Evolutionary conservation across 1,140 invertebrate genomes (phyloP), one percentile per base, ranked within the genome.

Genomic region (Diachasmimorpha longicaudata): DNA sequence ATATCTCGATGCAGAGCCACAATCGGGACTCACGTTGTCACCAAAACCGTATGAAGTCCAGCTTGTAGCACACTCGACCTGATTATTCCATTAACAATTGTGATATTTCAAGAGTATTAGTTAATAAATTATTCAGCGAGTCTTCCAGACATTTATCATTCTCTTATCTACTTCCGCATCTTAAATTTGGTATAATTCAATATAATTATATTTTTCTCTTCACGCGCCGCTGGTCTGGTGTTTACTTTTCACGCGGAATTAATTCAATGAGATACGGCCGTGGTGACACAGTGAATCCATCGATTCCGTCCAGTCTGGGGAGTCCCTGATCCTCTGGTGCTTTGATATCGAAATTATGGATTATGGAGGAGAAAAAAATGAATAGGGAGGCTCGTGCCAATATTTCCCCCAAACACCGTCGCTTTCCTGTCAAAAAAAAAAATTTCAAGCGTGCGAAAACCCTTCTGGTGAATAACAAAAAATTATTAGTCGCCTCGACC

Each of bases 391-490:
- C 83, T 76, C 89, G 90, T 0, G 92, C 93, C 16, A 93, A 76
- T 52, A 82, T 81, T 82, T 93, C 92, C n/a, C 92, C 93, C 0
- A 92, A 77, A 76, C 93, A 93, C 55, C 91, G 89, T 83, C 93
- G 85, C 81, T 90, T 91, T 9, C 92, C 92, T 93, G 80, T 31
- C 14, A 48, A 82, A 79, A 77, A 73, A 79, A 71, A 70, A 75
- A 10, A 16, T 52, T 16, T 52, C 48, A 4, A 52, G 14, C n/a
- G 19, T 52, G 1, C 16, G 13, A 10, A 42, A 42, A 42, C 13
- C 4, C 1, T 42, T 42, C 39, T 42, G 11, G 11, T 42, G 6
- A 42, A 11, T 10, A 13, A 11, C 39, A 42, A 9, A 13, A 42
- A 11, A n/a, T n/a, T n/a, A n/a, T n/a, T 42, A 42, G 39, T 13